phyloP scores from a whole-genome alignment of 2,113 vertebrate species.

The Delphinus delphis region DNA sequence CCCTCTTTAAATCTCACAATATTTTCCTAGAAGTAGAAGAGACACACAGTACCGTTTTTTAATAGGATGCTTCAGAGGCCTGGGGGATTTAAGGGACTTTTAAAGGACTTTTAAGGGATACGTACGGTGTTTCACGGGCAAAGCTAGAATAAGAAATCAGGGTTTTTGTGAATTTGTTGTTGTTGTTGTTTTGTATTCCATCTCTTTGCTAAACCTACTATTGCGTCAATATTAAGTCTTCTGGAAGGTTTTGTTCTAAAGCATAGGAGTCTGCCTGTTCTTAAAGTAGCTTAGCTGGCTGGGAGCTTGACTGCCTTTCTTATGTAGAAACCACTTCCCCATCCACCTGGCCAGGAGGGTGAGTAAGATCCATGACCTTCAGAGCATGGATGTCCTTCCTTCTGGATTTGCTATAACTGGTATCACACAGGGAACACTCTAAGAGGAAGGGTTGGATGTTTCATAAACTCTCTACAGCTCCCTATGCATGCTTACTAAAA shows the following conservation, averaged over 20 bases:
- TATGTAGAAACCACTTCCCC: background rate
- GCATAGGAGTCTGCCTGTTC: background rate
- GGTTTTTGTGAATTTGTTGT: background rate
- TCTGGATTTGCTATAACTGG: background rate
- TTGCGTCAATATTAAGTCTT: background rate
- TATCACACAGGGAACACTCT: background rate
- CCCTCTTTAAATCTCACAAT: background rate
- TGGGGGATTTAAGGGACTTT: background rate
- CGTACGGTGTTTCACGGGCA: background rate
- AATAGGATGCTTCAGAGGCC: background rate
- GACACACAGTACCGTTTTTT: background rate
- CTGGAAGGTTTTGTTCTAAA: background rate
- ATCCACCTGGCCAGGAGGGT: background rate
- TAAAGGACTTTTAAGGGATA: background rate
- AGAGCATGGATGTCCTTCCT: background rate
- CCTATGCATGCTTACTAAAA: background rate
- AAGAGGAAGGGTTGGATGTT: background rate
- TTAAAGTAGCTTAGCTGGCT: background rate
- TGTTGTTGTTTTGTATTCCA: background rate
- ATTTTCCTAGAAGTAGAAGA: background rate
- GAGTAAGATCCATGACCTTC: accelerated
- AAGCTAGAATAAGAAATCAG: background rate
- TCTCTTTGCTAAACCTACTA: background rate
- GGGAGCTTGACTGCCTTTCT: background rate
- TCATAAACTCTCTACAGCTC: background rate